These are phyloP conservation scores for Eupristina koningsbergeri DNA, from an alignment of 1,140 invertebrate genomes.

Conservation along the genomic window DNA sequence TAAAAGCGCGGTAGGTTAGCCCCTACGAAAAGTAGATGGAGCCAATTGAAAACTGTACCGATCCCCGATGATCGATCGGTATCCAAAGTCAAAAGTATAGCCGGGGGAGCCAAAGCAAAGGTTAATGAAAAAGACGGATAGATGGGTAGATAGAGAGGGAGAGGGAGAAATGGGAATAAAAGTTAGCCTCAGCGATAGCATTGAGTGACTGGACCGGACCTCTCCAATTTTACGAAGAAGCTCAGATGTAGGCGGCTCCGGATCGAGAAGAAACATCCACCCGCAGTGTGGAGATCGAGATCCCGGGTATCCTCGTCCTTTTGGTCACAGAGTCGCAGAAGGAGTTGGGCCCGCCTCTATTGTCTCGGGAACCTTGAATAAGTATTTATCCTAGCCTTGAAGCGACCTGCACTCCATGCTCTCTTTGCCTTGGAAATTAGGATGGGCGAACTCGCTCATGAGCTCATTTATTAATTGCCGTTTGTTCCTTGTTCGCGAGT, in stretches of 20 bases:
- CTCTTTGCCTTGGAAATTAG: slow-evolving; percentile 10
- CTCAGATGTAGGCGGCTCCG: background rate
- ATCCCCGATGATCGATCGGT: background rate
- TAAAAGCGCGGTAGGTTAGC: no score
- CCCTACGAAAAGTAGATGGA: background rate
- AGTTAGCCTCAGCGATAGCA: no score
- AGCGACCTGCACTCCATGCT: background rate
- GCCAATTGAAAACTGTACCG: background rate
- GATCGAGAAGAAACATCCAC: background rate
- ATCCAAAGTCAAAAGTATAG: background rate
- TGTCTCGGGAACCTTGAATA: background rate
- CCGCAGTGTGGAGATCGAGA: background rate
- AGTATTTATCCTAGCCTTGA: background rate
- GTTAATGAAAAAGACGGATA: background rate
- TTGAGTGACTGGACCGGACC: no score
- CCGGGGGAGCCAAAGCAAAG: background rate
- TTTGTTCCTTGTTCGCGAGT: background rate
- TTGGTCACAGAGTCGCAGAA: no score
- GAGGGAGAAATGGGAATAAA: no score
- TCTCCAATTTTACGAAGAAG: no score
- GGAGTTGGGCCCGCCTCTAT: background rate
- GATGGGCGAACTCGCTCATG: background rate
- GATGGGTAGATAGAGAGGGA: no score
- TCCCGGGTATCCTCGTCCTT: no score
- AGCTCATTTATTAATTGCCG: slow-evolving; percentile 13